phyloP scores from a whole-genome alignment of 2,113 vertebrate species.

The Tyrannus savana region DNA sequence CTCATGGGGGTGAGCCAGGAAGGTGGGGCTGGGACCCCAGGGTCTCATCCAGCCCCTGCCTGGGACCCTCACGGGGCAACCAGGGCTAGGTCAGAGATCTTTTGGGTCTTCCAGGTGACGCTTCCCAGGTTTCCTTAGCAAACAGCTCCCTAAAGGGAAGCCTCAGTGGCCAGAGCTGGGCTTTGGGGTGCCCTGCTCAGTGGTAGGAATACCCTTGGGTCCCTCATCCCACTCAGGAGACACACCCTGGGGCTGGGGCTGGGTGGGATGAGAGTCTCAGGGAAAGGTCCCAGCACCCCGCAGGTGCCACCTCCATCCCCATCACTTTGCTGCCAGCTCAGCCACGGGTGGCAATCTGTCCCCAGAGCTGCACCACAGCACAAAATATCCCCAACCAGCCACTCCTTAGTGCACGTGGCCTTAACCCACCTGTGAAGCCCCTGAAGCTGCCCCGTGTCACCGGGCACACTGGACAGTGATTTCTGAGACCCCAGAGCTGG shows the following conservation, averaged over 20 bases:
- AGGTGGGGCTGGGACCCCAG: fast-evolving
- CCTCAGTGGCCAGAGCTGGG: not conserved
- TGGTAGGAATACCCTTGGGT: not conserved
- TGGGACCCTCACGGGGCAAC: not conserved
- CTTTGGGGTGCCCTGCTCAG: not conserved
- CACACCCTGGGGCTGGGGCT: fast-evolving
- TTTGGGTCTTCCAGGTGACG: not conserved
- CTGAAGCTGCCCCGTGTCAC: fast-evolving
- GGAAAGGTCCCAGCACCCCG: not conserved
- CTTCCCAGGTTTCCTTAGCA: not conserved
- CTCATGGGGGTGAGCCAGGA: fast-evolving
- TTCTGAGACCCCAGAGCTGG: not conserved
- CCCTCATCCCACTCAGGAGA: too few relatives aligned
- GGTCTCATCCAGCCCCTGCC: not conserved
- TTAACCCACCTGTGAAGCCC: fast-evolving
- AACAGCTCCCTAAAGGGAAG: not conserved
- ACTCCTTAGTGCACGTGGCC: not conserved
- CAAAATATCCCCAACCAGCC: not conserved
- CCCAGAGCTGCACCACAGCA: not conserved
- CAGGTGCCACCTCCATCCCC: fast-evolving
- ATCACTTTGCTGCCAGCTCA: not conserved
- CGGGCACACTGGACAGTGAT: fast-evolving
- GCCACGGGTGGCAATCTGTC: fast-evolving
- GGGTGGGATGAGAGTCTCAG: not conserved
- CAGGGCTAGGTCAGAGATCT: fast-evolving